Percentiles rank a stretch among this genome's conserved stretches.
Evolutionary conservation across 1,140 invertebrate species (phyloP).

Genomic region (Mylabris phalerata): DNA sequence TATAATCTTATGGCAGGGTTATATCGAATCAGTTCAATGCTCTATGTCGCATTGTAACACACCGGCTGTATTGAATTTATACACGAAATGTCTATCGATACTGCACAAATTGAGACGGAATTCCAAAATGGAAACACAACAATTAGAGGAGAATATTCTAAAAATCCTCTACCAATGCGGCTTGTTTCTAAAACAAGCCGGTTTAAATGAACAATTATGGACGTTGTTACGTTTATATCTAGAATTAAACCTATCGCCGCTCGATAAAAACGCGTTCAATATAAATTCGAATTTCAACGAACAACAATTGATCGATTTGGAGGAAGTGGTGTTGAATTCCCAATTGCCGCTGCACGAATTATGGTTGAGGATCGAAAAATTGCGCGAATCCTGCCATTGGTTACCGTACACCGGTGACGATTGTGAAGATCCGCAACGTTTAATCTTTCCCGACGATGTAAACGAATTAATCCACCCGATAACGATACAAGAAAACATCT

Average conservation of each 20-base stretch:
- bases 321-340: conserved; percentile 56
- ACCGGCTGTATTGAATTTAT: conserved; percentile 49
- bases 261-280: conserved; percentile 39
- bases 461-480: conserved; percentile 57
- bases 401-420: conserved; percentile 42
- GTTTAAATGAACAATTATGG: conserved; percentile 58
- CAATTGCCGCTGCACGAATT: conserved; percentile 58
- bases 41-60: conserved; percentile 55
- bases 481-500: conserved; percentile 46
- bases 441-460: conserved; percentile 56
- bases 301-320: conserved; percentile 51
- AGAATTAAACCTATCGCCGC: conserved; percentile 48
- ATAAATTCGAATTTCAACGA: conserved; percentile 46
- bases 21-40: conserved; percentile 51
- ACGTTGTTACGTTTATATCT: conserved; percentile 53
- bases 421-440: conserved; percentile 47
- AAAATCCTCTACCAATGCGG: conserved; percentile 52
- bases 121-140: conserved; percentile 30
- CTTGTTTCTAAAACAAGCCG: conserved; percentile 58
- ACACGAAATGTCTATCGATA: conserved; percentile 49
- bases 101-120: conserved; percentile 44
- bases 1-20: conserved; percentile 51
- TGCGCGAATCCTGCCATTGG: conserved; percentile 57
- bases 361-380: conserved; percentile 57
- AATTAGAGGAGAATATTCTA: conserved; percentile 44